Percentiles rank a stretch among this genome's conserved stretches.
Conservation (phyloP, 2,797 vertebrate species). For the Serranus cabrilla region DNA sequence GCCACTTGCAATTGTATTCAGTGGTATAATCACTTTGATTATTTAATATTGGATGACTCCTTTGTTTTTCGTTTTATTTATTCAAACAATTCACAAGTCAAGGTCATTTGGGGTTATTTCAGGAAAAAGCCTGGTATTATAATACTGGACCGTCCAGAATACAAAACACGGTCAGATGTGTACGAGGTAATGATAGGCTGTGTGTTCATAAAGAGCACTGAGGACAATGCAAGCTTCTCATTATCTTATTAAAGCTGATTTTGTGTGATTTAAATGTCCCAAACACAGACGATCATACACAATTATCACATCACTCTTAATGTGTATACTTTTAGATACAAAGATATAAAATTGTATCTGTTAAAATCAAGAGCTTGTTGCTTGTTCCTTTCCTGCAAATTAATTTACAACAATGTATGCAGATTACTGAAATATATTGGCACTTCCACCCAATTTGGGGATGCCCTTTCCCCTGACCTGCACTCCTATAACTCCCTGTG, state of each 20-base stretch:
- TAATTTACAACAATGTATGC: background rate
- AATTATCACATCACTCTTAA: background rate
- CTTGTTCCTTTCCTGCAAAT: background rate
- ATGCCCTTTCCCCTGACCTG: background rate
- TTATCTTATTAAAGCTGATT: constrained; percentile 42
- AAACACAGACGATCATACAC: background rate
- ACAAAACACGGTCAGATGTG: constrained; percentile 21
- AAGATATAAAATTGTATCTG: background rate
- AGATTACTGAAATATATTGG: background rate
- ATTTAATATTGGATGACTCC: constrained; percentile 32
- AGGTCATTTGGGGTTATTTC: constrained; percentile 38
- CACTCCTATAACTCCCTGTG: background rate
- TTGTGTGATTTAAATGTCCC: constrained; percentile 19
- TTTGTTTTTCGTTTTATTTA: constrained; percentile 36
- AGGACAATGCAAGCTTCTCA: constrained; percentile 12
- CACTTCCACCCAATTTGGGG: background rate
- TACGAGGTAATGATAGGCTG: background rate
- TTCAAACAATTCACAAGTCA: constrained; percentile 17
- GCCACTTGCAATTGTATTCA: constrained; percentile 12
- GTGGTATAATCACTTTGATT: constrained; percentile 38
- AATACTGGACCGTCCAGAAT: constrained; percentile 12
- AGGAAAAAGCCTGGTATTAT: constrained; percentile 1
- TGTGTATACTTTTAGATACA: background rate
- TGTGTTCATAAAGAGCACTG: constrained; percentile 5
- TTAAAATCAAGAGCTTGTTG: background rate